These are phyloP conservation scores for Petromus typicus DNA, from an alignment of 2,113 vertebrate species.

Conservation along the genomic window DNA sequence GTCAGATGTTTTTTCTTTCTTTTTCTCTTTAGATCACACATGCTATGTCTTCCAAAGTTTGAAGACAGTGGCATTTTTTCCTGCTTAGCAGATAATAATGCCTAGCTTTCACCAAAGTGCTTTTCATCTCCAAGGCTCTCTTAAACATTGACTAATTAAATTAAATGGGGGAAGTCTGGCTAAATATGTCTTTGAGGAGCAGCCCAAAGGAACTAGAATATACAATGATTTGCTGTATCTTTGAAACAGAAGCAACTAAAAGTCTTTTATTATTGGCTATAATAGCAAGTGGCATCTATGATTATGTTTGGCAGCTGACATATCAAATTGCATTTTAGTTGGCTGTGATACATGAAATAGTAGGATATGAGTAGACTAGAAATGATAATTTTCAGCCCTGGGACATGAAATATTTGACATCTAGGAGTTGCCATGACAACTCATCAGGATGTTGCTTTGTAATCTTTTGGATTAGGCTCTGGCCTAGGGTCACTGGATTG, in stretches of 20 bases:
- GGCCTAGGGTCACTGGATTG: slow-evolving; percentile 59
- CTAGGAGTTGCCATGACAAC: slow-evolving; percentile 77
- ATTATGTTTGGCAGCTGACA: slow-evolving; percentile 73
- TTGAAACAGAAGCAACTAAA: slow-evolving; percentile 80
- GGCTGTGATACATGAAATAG: slow-evolving; percentile 73
- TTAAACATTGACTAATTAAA: slow-evolving; percentile 75
- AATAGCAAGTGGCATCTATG: slow-evolving; percentile 68
- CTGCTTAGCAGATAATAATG: slow-evolving; percentile 74
- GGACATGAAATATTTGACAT: slow-evolving; percentile 71
- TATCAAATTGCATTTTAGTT: slow-evolving; percentile 79
- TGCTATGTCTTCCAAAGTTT: slow-evolving; percentile 54
- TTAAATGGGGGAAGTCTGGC: slow-evolving; percentile 66
- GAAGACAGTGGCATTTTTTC: slow-evolving; percentile 59
- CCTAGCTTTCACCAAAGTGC: slow-evolving; percentile 59
- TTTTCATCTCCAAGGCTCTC: slow-evolving; percentile 66
- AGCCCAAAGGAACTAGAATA: slow-evolving; percentile 49
- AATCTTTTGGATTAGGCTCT: slow-evolving; percentile 76
- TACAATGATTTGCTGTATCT: slow-evolving; percentile 55
- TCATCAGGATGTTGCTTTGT: slow-evolving; percentile 75
- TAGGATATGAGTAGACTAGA: slow-evolving; percentile 72
- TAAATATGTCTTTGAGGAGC: slow-evolving; percentile 72
- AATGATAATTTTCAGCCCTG: slow-evolving; percentile 73
- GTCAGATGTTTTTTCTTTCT: not conserved
- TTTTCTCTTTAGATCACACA: slow-evolving; percentile 10
- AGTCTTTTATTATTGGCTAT: slow-evolving; percentile 76